Evolutionary conservation across 2,888 invertebrate genomes (phyloP).

Genomic region (Vannuccia rotundouncinata): DNA sequence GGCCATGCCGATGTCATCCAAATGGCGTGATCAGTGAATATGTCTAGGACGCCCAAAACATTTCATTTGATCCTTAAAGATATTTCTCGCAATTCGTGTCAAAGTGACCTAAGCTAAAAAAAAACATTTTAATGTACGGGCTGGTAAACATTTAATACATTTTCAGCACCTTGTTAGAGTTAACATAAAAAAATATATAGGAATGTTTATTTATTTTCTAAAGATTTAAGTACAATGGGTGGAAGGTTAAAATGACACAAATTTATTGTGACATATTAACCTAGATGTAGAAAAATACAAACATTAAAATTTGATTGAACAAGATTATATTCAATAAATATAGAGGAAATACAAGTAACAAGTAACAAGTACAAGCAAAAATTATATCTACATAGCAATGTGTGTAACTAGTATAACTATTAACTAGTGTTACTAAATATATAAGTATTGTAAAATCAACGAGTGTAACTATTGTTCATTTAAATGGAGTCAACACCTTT

Average conservation of each 20-base stretch:
- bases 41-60: too few relatives aligned
- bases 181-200: slow-evolving; percentile 4
- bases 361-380: too few relatives aligned
- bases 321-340: slow-evolving; percentile 12
- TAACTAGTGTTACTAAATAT: slow-evolving; percentile 12
- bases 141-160: slow-evolving; percentile 14
- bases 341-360: slow-evolving; percentile 23
- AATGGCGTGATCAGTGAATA: too few relatives aligned
- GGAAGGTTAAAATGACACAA: slow-evolving; percentile 7
- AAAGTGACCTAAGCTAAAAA: slow-evolving; percentile 13
- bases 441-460: slow-evolving; percentile 9
- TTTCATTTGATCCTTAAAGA: too few relatives aligned
- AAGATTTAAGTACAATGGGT: slow-evolving; percentile 7
- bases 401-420: too few relatives aligned
- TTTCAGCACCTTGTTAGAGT: slow-evolving; percentile 15
- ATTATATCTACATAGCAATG: slow-evolving; percentile 21
- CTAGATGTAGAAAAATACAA: slow-evolving; percentile 19
- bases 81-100: slow-evolving; percentile 9
- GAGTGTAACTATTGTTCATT: slow-evolving; percentile 17
- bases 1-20: too few relatives aligned
- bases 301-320: not conserved
- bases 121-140: slow-evolving; percentile 6
- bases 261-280: not conserved
- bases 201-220: slow-evolving; percentile 4
- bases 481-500: slow-evolving; percentile 2